Conservation (phyloP, 2,888 invertebrate species). For the Sphinx pinastri region DNA sequence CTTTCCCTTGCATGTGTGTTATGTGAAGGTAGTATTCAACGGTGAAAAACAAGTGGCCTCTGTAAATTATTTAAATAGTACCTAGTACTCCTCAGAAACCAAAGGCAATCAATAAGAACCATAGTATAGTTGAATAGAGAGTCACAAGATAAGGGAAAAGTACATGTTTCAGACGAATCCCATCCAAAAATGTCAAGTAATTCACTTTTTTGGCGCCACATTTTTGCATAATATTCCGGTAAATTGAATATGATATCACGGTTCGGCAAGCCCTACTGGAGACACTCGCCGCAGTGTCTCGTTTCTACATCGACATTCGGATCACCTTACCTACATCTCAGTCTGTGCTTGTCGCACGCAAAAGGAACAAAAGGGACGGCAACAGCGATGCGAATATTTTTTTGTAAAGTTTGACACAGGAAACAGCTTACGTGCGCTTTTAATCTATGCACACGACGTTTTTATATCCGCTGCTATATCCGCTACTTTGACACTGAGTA, state of each 20-base stretch:
- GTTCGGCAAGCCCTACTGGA: conserved; percentile 24
- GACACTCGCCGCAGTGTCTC: conserved; percentile 45
- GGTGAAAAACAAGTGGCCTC: too few relatives aligned
- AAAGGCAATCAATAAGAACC: neutral
- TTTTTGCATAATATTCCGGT: neutral
- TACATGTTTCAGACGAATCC: neutral
- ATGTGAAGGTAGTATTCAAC: too few relatives aligned
- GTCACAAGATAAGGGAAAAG: neutral
- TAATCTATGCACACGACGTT: conserved; percentile 39
- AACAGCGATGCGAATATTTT: conserved; percentile 28
- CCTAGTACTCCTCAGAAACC: too few relatives aligned
- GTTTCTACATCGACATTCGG: conserved; percentile 51
- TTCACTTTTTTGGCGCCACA: neutral
- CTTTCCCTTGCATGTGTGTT: too few relatives aligned
- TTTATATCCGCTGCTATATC: conserved; percentile 37
- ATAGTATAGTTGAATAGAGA: neutral
- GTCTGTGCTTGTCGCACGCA: conserved; percentile 6
- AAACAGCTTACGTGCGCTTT: conserved; percentile 24
- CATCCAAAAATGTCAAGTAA: neutral
- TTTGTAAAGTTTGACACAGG: conserved; percentile 20
- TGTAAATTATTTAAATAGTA: too few relatives aligned
- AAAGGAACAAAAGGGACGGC: neutral
- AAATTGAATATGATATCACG: conserved; percentile 8
- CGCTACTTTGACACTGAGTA: conserved; percentile 19
- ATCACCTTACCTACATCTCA: conserved; percentile 49